phyloP scores from a whole-genome alignment of 2,888 invertebrate species.

The Chymomyza procnemis region DNA sequence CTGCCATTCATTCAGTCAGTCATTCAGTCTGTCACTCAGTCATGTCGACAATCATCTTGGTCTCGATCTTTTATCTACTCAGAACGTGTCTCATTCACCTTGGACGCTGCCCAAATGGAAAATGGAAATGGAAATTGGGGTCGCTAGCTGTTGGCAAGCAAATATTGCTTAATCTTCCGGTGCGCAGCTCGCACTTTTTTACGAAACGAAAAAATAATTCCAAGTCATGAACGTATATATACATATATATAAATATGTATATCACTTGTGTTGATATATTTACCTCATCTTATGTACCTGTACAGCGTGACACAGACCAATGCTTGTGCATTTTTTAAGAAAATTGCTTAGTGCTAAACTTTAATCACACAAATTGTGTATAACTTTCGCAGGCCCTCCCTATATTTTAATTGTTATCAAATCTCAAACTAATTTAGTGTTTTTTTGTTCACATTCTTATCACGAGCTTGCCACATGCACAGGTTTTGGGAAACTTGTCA shows the following conservation, averaged over 20 bases:
- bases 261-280: background rate
- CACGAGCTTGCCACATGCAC: background rate
- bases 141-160: slow-evolving; percentile 34
- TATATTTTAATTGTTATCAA: background rate
- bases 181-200: slow-evolving; percentile 31
- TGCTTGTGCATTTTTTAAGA: too few relatives aligned
- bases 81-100: slow-evolving; percentile 38
- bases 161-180: slow-evolving; percentile 40
- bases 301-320: background rate
- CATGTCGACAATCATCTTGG: slow-evolving; percentile 11
- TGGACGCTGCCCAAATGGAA: slow-evolving; percentile 46
- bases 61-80: slow-evolving; percentile 8
- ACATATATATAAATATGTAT: slow-evolving; percentile 18
- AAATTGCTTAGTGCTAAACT: too few relatives aligned
- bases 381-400: too few relatives aligned
- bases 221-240: slow-evolving; percentile 8
- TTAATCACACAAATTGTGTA: too few relatives aligned
- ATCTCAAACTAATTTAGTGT: too few relatives aligned
- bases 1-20: slow-evolving; percentile 16
- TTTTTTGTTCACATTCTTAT: background rate
- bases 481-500: background rate
- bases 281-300: background rate
- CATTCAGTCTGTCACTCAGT: slow-evolving; percentile 7
- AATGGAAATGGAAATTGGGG: slow-evolving; percentile 38
- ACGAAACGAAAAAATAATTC: slow-evolving; percentile 43